Base-by-base conservation (phyloP, 1,140 invertebrate species). In the Drosophila sproati region DNA sequence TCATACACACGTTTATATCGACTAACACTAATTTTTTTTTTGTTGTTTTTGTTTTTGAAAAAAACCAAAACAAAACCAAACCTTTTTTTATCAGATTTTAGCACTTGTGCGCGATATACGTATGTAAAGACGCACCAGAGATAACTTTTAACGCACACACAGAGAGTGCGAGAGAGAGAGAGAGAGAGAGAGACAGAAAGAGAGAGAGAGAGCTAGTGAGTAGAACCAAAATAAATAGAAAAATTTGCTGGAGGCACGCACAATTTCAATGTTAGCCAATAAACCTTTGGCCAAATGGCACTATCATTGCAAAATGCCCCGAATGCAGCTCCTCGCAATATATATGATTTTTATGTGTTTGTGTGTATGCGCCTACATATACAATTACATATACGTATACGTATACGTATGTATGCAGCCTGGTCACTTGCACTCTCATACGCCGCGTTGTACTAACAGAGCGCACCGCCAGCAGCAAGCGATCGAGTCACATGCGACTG, bases 221-320 rank as follows among this genome's bases (percentile, higher is more conserved):
- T 20, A 20, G 20, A 20, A 20, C 20, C 10, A n/a, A 43, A n/a
- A 43, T 39, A 39, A 39, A 39, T 39, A 62, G 37, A 68, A 55
- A 12, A 56, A 47, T 47, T 28, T 66, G 56, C 41, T 12, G 20
- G 55, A 73, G 64, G 71, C 64, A 73, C 71, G 71, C 75, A 74
- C 64, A 66, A 56, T 50, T 50, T 81, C 70, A 82, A 79, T 87
- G 79, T 77, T 72, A 50, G 62, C 70, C 76, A 77, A 79, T 79
- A 82, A 86, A 87, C 82, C 78, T 86, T 82, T 86, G 82, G 41
- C 51, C 67, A 82, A 86, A 82, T 73, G 63, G 82, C 68, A 54
- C 20, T 56, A 43, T 61, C 50, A 60, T 73, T 76, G 50, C 50
- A 55, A 73, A 34, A 63, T 66, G 54, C 47, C 28, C 28, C 45